These are phyloP conservation scores for Microctenopoma stevenorrisi DNA, from an alignment of 2,797 vertebrate species.

Conservation along the genomic window DNA sequence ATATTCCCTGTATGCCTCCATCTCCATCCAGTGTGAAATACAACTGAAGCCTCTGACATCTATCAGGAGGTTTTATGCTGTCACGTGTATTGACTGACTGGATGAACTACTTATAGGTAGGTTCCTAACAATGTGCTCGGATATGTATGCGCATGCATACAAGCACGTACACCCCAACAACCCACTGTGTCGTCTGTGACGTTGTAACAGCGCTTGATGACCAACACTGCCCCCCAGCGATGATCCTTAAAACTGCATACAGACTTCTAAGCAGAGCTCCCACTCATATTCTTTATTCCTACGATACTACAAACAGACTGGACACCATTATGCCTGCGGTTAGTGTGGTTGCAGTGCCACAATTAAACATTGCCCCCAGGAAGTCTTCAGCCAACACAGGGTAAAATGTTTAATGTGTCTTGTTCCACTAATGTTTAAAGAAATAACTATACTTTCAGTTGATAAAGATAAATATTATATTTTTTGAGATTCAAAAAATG, in stretches of 20 bases:
- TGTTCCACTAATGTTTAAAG: neutral
- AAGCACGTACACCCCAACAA: neutral
- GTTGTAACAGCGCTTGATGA: neutral
- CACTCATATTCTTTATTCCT: neutral
- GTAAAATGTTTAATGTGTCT: too few relatives aligned
- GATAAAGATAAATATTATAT: too few relatives aligned
- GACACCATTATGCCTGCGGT: neutral
- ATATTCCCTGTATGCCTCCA: too few relatives aligned
- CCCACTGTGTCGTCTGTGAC: neutral
- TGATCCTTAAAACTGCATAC: slow-evolving; percentile 21
- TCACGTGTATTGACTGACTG: neutral
- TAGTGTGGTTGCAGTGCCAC: too few relatives aligned
- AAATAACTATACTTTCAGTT: neutral
- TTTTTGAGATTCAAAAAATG: too few relatives aligned
- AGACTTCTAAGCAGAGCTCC: neutral
- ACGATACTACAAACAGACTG: neutral
- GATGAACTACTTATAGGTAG: too few relatives aligned
- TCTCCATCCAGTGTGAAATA: too few relatives aligned
- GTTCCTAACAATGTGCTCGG: too few relatives aligned
- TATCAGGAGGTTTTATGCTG: neutral
- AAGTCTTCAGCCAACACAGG: too few relatives aligned
- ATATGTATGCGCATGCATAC: neutral
- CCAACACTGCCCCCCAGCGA: slow-evolving; percentile 39
- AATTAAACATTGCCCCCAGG: neutral
- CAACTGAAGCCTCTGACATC: too few relatives aligned